Conservation (phyloP, 1,140 invertebrate species). For the Cryptotermes secundus region DNA sequence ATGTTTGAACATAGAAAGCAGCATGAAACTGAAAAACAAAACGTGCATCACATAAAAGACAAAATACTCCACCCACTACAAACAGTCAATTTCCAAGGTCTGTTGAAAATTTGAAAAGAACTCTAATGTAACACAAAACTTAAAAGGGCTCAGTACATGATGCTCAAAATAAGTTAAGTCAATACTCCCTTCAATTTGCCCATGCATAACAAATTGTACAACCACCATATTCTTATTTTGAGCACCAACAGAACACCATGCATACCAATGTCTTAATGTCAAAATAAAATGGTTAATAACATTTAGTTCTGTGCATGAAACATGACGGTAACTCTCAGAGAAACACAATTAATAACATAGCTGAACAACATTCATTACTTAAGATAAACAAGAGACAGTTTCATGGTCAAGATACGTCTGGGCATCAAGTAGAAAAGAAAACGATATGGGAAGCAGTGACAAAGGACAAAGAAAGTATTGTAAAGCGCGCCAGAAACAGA, state of each 20-base stretch:
- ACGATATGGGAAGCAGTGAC: too few relatives aligned
- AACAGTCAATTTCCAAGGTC: not conserved
- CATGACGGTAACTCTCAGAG: not conserved
- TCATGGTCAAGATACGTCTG: too few relatives aligned
- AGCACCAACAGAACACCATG: conserved; percentile 22
- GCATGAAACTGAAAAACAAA: not conserved
- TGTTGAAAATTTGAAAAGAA: too few relatives aligned
- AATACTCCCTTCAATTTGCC: not conserved
- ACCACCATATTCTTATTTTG: conserved; percentile 23
- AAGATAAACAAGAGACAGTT: too few relatives aligned
- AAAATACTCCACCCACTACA: not conserved
- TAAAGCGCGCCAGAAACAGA: too few relatives aligned
- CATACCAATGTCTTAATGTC: not conserved
- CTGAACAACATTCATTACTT: not conserved
- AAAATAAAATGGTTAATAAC: not conserved
- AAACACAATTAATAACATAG: not conserved
- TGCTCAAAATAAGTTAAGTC: not conserved
- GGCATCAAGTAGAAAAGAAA: too few relatives aligned
- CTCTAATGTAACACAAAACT: not conserved
- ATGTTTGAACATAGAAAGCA: not conserved
- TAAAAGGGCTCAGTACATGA: not conserved
- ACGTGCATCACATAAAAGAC: not conserved
- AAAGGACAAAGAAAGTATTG: too few relatives aligned
- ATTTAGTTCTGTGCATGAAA: not conserved
- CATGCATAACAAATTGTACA: not conserved